Conservation (phyloP, 92 coral and sea anemone species). For the Zoanthus solanderi region DNA sequence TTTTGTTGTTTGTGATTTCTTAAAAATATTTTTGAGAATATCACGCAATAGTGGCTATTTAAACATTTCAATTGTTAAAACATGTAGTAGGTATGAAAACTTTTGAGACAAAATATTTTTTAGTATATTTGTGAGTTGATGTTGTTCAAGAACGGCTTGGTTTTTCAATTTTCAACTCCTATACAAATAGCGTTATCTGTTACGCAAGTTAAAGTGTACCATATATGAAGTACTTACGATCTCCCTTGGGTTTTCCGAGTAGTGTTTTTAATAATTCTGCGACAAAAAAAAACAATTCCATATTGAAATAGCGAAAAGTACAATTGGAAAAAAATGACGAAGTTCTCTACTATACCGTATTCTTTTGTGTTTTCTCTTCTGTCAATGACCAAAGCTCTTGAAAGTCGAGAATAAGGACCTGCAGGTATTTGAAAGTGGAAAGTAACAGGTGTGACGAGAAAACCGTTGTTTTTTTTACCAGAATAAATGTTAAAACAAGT, state of each 20-base stretch:
- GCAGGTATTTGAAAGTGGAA: not conserved
- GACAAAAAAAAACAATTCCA: not conserved
- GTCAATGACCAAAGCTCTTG: slow-evolving; percentile 35
- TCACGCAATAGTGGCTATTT: too few relatives aligned
- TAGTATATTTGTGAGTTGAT: too few relatives aligned
- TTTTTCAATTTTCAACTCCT: too few relatives aligned
- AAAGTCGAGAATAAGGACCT: not conserved
- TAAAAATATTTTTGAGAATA: too few relatives aligned
- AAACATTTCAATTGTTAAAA: too few relatives aligned
- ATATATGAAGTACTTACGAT: slow-evolving; percentile 77
- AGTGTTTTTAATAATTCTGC: slow-evolving; percentile 79
- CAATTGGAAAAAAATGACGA: not conserved
- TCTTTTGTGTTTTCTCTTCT: slow-evolving; percentile 72
- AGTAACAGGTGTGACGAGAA: not conserved
- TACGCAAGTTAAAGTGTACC: too few relatives aligned
- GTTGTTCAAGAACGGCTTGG: too few relatives aligned
- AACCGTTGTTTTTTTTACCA: not conserved
- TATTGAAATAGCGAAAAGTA: not conserved
- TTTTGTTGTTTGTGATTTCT: too few relatives aligned
- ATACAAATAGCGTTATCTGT: too few relatives aligned
- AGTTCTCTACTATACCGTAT: slow-evolving; percentile 57
- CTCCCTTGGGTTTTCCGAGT: slow-evolving; percentile 84
- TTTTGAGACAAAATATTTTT: too few relatives aligned
- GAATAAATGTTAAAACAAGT: not conserved
- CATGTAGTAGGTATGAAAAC: too few relatives aligned